These are phyloP conservation scores for Leucoraja ocellata DNA, from an alignment of 2,797 vertebrate species.

Conservation along the genomic window DNA sequence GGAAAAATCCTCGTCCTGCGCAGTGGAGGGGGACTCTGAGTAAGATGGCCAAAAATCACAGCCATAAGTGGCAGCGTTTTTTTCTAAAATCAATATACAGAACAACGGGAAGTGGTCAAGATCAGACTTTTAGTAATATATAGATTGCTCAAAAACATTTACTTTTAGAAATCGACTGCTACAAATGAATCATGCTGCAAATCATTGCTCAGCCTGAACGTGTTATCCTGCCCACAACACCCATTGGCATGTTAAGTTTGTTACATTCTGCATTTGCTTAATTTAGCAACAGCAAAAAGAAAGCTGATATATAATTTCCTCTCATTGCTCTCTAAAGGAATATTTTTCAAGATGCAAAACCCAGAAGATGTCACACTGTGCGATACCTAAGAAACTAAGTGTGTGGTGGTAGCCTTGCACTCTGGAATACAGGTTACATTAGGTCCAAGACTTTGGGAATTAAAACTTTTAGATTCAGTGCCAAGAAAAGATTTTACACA, in stretches of 20 bases:
- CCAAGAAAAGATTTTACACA: not conserved
- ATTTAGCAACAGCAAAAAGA: not conserved
- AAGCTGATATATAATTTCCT: not conserved
- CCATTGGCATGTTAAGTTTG: not conserved
- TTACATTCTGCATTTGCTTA: not conserved
- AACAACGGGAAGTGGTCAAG: no score
- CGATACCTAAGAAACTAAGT: not conserved
- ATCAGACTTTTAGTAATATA: no score
- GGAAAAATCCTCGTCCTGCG: no score
- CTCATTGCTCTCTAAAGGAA: not conserved
- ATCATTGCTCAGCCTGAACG: not conserved
- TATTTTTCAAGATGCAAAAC: not conserved
- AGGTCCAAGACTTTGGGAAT: not conserved
- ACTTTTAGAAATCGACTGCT: not conserved
- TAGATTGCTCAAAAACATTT: not conserved
- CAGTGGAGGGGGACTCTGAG: no score
- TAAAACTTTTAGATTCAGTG: not conserved
- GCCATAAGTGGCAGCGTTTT: no score
- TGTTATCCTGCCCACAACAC: not conserved
- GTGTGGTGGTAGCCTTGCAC: not conserved
- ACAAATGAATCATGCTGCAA: not conserved
- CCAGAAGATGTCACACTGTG: not conserved
- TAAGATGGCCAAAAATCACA: no score
- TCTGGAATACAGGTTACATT: not conserved
- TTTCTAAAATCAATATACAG: no score